Base-by-base conservation (phyloP, 2,113 vertebrate genomes). In the Pipra filicauda region DNA sequence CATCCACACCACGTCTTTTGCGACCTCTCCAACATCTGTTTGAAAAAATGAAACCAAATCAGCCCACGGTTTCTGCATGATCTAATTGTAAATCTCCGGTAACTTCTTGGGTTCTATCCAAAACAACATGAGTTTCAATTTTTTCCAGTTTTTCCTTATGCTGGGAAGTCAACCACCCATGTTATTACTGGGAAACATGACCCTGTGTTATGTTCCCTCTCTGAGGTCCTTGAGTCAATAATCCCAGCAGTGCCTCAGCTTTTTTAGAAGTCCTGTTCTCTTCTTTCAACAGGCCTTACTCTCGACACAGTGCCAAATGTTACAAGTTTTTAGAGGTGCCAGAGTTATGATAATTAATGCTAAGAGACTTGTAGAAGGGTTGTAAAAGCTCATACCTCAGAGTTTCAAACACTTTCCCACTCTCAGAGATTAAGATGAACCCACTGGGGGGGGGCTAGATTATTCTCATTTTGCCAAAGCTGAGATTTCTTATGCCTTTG, bases 41-140 rank as follows among this genome's bases (percentile, higher is more conserved):
- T 96, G 88, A 96, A 96, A 90, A 96, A 97, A 95, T 92, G 91
- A 96, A 93, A 97, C 81, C 61, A 87, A 89, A 96, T 95, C 46
- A 95, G 81, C 89, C 89, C 87, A 70, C 71, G 31, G 66, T 94
- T 97, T 96, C 83, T 90, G 88, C 74, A 82, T 86, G 85, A 85
- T 81, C 83, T 95, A 84, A 95, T 96, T 96, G 89, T 96, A 96
- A 85, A 95, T 92, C 91, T 97, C 85, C 95, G 90, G 58, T 94
- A 94, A 97, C 72, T 89, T 91, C 76, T 95, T 93, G 93, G 93
- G 90, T 94, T 95, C 46, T 43, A 30, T 94, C 75, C 88, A 95
- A 95, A 89, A 81, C 86, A 95, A 94, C 80, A 79, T 91, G 91
- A 91, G 48, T 90, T 95, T 79, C 77, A 92, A 75, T 93, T 97